These are phyloP conservation scores for Arge pagana DNA, from an alignment of 2,888 invertebrate species.

Conservation along the genomic window DNA sequence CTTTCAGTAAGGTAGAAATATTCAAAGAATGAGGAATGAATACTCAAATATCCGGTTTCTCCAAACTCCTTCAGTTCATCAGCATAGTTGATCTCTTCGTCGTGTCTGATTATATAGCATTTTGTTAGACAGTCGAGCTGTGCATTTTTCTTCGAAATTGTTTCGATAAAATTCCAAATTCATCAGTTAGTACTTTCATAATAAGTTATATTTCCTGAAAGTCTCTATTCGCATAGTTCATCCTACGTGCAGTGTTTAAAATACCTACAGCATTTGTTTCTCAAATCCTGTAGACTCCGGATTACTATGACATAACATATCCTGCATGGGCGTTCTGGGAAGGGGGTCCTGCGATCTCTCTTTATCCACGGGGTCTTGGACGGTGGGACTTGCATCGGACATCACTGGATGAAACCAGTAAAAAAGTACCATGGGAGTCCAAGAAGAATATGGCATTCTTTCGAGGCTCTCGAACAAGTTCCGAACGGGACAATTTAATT, in stretches of 20 bases:
- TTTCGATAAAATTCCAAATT: too few relatives aligned
- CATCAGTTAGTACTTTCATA: too few relatives aligned
- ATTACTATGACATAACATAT: slow-evolving; percentile 90
- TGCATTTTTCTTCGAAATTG: too few relatives aligned
- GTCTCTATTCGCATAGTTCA: slow-evolving; percentile 20
- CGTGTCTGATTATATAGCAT: too few relatives aligned
- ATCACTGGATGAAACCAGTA: slow-evolving; percentile 69
- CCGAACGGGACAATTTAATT: slow-evolving; percentile 87
- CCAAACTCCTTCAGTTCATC: too few relatives aligned
- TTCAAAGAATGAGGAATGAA: too few relatives aligned
- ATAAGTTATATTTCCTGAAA: neutral
- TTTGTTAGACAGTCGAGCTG: too few relatives aligned
- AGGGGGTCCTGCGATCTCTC: slow-evolving; percentile 93
- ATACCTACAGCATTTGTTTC: too few relatives aligned
- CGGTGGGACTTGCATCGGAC: slow-evolving; percentile 87
- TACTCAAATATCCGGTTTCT: too few relatives aligned
- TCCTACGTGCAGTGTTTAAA: too few relatives aligned
- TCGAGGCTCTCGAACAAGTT: slow-evolving; percentile 91
- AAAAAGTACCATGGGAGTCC: slow-evolving; percentile 74
- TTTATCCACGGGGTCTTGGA: slow-evolving; percentile 92
- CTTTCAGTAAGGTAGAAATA: slow-evolving; percentile 95
- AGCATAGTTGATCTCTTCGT: too few relatives aligned
- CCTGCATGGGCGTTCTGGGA: slow-evolving; percentile 99
- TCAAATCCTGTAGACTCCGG: slow-evolving; percentile 71
- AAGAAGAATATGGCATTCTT: slow-evolving; percentile 82